Base-by-base conservation (phyloP, 1,140 invertebrate species). In the Drosophila santomea region DNA sequence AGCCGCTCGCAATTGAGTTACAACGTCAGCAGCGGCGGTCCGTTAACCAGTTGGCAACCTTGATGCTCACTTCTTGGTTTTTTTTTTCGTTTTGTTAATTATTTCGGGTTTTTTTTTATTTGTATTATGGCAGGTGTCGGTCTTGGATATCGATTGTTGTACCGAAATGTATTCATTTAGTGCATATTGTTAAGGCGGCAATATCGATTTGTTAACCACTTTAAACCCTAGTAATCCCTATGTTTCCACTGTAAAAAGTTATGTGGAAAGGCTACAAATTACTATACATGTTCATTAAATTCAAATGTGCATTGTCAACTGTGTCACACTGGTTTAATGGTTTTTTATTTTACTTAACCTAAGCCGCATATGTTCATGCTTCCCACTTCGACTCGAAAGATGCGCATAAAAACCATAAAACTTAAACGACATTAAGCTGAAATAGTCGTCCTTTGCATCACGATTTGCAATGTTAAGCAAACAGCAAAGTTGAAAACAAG, bases 21-120 rank as follows among this genome's bases (percentile, higher is more conserved):
- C 72, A 55, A 50, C 72, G 74, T 59, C 59, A 64, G 61, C 55
- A 58, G 17, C 54, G 54, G 60, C 67, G 50, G 61, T 44, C 74
- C 43, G 78, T 60, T 86, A 86, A 86, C 83, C 83, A 88, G 83
- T 86, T 83, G 83, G 83, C 83, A 86, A 86, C 83, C 83, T 86
- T 86, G 83, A 74, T 74, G 84, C 50, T 63, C 57, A 64, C 64
- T 80, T 74, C 57, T 64, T 68, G 56, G 78, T 64, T 63, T 32
- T 58, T 56, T 67, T 20, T 56, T 67, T 20, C 38, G 44, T 72
- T 78, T 78, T 66, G 59, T 57, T 43, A 38, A 59, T 78, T 54
- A 59, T 66, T 54, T 71, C 25, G 66, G 44, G 35, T 57, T 78
- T 76, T 71, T 63, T 63, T 44, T 45, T 55, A 43, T 52, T 51